Base-by-base conservation (phyloP, 2,113 vertebrate genomes). In the Coptodon rendalli region DNA sequence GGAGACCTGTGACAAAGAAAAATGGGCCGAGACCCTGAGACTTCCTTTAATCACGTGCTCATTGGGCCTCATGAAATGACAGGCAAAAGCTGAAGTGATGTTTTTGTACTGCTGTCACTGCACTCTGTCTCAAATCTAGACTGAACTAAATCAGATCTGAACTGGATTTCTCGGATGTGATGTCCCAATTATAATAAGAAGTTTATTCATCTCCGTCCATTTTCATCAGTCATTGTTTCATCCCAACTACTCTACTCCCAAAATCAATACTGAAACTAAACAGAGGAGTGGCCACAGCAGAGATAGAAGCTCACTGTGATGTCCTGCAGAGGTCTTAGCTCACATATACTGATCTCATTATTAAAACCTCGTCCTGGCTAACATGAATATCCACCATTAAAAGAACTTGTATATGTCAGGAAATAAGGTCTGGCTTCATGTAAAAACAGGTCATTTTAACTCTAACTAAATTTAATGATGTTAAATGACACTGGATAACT, bases 401-500 rank as follows among this genome's bases (percentile, higher is more conserved):
- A 45, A 29, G 1, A 48, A 45, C 22, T 1, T 3, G 22, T 73
- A 45, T 4, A 43, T 43, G 13, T 76, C 43, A 48, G 71, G 71
- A 76, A 48, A 76, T 76, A 7, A 73, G 14, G 22, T 45, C 22
- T 16, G 12, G 2, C 43, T 71, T 76, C 24, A 29, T 27, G 24
- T 76, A 7, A 76, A 0, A 76, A 50, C 24, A 76, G 24, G 16
- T 76, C 16, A 19, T 19, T 29, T 17, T 19, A 48, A 73, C 36
- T 40, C 12, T 5, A 38, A 71, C 22, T 45, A 10, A 2, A 73
- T 45, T 45, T 17, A 5, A 48, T 50, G 24, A 48, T 0, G 6
- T 31, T 50, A 29, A 12, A 29, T 48, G 48, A 19, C 0, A 34
- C 6, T 2, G 0, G 0, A 17, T 19, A 1, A 36, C 9, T 48